These are phyloP conservation scores for Diaperis boleti DNA, from an alignment of 2,888 invertebrate species.

Conservation along the genomic window DNA sequence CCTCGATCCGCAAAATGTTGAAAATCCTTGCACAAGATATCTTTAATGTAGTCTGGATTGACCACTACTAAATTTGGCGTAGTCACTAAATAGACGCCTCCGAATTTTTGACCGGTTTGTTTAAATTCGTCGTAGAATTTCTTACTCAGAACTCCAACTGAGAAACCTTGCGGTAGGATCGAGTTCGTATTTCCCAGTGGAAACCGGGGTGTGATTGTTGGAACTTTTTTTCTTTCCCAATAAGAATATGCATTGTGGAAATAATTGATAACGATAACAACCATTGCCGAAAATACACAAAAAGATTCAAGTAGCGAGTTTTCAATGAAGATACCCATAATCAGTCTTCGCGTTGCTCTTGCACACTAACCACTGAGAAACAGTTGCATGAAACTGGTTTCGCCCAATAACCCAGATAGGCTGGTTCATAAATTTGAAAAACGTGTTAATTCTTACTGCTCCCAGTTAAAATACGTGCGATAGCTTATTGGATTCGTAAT, in stretches of 20 bases:
- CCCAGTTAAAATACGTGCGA: too few relatives aligned
- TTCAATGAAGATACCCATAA: not conserved
- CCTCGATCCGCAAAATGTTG: constrained; percentile 54
- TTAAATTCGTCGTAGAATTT: constrained; percentile 47
- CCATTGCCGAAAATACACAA: too few relatives aligned
- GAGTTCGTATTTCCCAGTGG: constrained; percentile 52
- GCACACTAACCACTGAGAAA: too few relatives aligned
- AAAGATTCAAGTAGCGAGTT: too few relatives aligned
- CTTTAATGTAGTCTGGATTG: constrained; percentile 53
- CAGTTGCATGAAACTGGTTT: not conserved
- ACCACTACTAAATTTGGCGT: constrained; percentile 52
- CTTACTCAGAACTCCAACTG: constrained; percentile 43
- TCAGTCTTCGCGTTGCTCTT: not conserved
- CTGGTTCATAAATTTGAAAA: too few relatives aligned
- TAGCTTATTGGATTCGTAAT: too few relatives aligned
- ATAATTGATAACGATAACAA: constrained; percentile 16
- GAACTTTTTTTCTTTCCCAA: constrained; percentile 53
- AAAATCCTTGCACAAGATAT: constrained; percentile 56
- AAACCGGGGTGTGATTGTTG: constrained; percentile 50
- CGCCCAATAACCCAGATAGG: too few relatives aligned
- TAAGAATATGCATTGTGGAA: constrained; percentile 43
- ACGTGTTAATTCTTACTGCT: too few relatives aligned
- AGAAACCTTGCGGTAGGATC: constrained; percentile 27
- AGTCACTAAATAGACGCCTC: constrained; percentile 37
- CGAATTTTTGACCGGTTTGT: constrained; percentile 29